These are phyloP conservation scores for Peromyscus maniculatus DNA, from an alignment of 2,113 vertebrate species.

Conservation along the genomic window DNA sequence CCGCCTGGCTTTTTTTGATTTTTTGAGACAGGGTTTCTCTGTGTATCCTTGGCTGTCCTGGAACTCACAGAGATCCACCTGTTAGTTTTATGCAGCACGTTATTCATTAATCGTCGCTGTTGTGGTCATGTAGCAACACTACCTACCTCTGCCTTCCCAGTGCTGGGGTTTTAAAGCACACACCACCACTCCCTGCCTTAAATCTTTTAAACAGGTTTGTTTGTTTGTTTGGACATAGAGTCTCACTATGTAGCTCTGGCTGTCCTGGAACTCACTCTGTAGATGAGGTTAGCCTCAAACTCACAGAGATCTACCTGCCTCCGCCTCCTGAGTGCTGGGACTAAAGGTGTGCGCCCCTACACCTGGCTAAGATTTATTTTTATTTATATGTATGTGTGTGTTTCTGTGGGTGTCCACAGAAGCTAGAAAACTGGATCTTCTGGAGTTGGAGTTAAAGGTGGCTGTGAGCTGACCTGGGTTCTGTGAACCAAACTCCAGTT, in stretches of 20 bases:
- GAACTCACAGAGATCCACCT: neutral
- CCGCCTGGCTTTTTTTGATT: no score
- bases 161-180: neutral
- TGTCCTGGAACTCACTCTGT: neutral
- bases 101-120: no score
- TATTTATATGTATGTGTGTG: neutral
- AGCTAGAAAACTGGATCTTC: neutral
- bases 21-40: neutral
- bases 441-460: neutral
- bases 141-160: neutral
- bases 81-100: no score
- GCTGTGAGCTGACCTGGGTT: neutral
- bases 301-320: neutral
- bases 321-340: neutral
- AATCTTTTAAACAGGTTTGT: no score
- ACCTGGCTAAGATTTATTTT: neutral
- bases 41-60: neutral
- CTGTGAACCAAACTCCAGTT: neutral
- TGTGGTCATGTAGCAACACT: no score
- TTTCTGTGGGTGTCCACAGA: neutral
- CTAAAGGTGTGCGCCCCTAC: no score
- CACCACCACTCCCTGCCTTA: no score
- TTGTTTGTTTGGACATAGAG: no score
- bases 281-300: neutral
- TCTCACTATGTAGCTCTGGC: neutral